phyloP scores from a whole-genome alignment of 2,797 vertebrate genomes.

The Gouania willdenowi region DNA sequence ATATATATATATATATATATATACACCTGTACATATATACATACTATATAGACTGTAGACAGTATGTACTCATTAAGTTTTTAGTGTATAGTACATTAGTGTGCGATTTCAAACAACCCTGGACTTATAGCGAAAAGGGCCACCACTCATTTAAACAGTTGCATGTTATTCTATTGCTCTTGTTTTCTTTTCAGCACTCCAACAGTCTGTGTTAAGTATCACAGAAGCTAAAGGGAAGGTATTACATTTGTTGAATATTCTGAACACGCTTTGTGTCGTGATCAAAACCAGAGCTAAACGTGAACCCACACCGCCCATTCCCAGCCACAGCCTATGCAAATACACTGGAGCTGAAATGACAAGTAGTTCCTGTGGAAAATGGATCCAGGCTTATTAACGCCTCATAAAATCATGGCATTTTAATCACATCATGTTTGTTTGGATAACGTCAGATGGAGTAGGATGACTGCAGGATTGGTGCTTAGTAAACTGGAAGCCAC shows the following conservation, averaged over 20 bases:
- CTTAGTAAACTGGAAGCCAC: slow-evolving; percentile 32
- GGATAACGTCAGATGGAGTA: slow-evolving; percentile 44
- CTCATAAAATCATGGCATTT: slow-evolving; percentile 31
- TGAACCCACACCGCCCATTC: slow-evolving; percentile 36
- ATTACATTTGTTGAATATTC: slow-evolving; percentile 42
- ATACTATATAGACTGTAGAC: too few species aligned
- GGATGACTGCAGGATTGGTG: slow-evolving; percentile 16
- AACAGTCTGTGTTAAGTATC: slow-evolving; percentile 30
- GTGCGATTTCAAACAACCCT: too few species aligned
- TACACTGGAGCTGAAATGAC: slow-evolving; percentile 14
- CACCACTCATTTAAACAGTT: too few species aligned
- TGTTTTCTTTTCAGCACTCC: slow-evolving; percentile 50
- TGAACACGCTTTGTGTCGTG: slow-evolving; percentile 30
- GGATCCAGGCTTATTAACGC: slow-evolving; percentile 31
- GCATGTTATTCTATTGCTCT: slow-evolving; percentile 48
- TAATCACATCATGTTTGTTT: slow-evolving; percentile 55
- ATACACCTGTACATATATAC: too few species aligned
- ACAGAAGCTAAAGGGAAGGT: slow-evolving; percentile 1
- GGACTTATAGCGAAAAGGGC: too few species aligned
- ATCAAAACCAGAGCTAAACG: slow-evolving; percentile 41
- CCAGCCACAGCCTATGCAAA: slow-evolving; percentile 29
- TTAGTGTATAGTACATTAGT: too few species aligned
- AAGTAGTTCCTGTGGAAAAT: slow-evolving; percentile 28
- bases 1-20: too few species aligned
- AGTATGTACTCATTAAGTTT: too few species aligned